phyloP scores from a whole-genome alignment of 2,113 vertebrate species.

The Hydropotes inermis region DNA sequence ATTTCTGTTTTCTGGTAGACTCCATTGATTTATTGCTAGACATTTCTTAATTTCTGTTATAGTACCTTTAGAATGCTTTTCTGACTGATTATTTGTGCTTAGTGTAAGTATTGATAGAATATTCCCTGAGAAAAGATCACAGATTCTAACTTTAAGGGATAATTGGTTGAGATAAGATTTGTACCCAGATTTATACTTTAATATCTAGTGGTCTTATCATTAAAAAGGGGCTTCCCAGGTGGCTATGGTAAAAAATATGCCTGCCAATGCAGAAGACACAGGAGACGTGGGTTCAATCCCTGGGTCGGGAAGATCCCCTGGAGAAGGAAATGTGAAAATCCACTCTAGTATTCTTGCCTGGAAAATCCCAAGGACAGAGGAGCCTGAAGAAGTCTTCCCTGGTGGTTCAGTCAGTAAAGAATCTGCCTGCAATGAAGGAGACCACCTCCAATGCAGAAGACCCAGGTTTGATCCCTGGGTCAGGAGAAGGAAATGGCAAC shows the following conservation, averaged over 20 bases:
- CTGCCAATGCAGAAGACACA: neutral
- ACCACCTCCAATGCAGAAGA: neutral
- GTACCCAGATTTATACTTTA: conserved; percentile 4
- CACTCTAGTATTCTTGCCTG: neutral
- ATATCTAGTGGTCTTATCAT: neutral
- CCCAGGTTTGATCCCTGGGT: neutral
- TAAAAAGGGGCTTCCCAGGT: neutral
- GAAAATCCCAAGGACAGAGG: neutral
- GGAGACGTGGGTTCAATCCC: neutral
- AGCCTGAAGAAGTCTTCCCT: neutral
- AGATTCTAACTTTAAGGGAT: neutral
- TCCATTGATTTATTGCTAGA: conserved; percentile 21
- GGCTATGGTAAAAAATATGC: neutral
- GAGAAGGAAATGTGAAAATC: neutral
- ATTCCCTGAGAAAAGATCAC: conserved; percentile 12
- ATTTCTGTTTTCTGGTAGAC: neutral
- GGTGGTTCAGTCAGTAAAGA: neutral
- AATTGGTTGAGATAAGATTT: conserved; percentile 13
- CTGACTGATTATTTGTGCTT: neutral
- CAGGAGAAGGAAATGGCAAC: neutral
- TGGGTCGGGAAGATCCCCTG: neutral
- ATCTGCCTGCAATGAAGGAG: neutral
- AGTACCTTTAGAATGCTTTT: conserved; percentile 36
- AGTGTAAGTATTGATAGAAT: conserved; percentile 2
- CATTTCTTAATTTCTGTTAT: conserved; percentile 17